Percentiles rank a stretch among this genome's conserved stretches.
Conservation (phyloP, 2,113 vertebrate genomes). For the Scartelaos histophorus region DNA sequence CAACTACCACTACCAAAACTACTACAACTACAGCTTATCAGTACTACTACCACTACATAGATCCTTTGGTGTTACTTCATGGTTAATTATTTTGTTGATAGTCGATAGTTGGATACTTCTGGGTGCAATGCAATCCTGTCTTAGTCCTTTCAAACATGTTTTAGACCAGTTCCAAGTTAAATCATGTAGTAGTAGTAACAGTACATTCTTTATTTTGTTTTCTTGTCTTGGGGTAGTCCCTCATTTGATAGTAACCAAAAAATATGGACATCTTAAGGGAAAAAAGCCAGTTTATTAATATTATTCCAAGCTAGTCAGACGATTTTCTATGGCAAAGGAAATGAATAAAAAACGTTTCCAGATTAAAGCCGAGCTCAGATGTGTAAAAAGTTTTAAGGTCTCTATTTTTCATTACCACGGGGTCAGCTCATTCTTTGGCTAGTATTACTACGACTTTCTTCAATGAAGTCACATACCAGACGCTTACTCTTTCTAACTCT, state of each 20-base stretch:
- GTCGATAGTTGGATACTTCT: too few species aligned
- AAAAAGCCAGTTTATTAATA: neutral
- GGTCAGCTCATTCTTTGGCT: slow-evolving; percentile 22
- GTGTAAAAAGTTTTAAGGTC: neutral
- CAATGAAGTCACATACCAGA: slow-evolving; percentile 57
- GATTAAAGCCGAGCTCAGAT: neutral
- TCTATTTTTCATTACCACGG: slow-evolving; percentile 5
- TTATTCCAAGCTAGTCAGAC: neutral
- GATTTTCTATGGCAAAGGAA: neutral
- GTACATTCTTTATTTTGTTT: too few species aligned
- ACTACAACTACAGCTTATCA: too few species aligned
- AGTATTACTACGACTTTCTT: slow-evolving; percentile 40
- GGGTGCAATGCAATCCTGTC: too few species aligned
- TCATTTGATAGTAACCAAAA: neutral
- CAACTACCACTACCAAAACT: too few species aligned
- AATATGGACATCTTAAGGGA: neutral
- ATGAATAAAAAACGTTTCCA: neutral
- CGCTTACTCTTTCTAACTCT: slow-evolving; percentile 38
- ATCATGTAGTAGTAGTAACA: too few species aligned
- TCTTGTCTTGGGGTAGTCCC: neutral
- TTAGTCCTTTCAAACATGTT: too few species aligned
- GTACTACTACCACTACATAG: too few species aligned
- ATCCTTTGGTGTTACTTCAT: too few species aligned
- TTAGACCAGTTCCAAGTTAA: too few species aligned
- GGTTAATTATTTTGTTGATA: too few species aligned